Conservation (phyloP, 2,888 invertebrate genomes). For the Epinotia nisella region DNA sequence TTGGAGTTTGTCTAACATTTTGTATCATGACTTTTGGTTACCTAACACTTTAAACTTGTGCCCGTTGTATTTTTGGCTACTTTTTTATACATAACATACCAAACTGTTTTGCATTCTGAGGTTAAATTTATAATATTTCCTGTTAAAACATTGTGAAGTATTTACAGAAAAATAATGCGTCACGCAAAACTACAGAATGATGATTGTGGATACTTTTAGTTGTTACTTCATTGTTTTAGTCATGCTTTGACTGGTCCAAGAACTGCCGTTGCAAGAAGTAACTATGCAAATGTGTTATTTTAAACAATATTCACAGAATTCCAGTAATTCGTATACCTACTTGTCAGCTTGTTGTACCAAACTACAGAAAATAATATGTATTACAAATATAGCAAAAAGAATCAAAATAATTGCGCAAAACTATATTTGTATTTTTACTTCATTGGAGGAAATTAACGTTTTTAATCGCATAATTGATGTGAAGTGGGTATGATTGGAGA, state of each 20-base stretch:
- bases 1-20: too few relatives aligned
- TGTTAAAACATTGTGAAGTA: not conserved
- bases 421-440: too few relatives aligned
- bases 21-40: too few relatives aligned
- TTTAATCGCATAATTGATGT: too few relatives aligned
- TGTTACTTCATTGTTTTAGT: slow-evolving; percentile 28
- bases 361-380: not conserved
- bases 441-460: too few relatives aligned
- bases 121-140: not conserved
- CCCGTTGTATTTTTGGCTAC: too few relatives aligned
- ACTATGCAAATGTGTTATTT: not conserved
- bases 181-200: slow-evolving; percentile 8
- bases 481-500: too few relatives aligned
- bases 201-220: not conserved
- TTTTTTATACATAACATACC: too few relatives aligned
- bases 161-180: slow-evolving; percentile 13
- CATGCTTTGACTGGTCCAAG: slow-evolving; percentile 7
- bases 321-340: not conserved
- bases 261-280: not conserved
- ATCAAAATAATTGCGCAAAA: not conserved
- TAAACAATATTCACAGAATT: slow-evolving; percentile 16
- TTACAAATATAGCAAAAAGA: not conserved
- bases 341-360: not conserved
- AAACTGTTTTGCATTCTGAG: not conserved
- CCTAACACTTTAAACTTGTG: too few relatives aligned